Evolutionary conservation across 2,888 invertebrate genomes (phyloP).

Genomic region (Nomada fabriciana): DNA sequence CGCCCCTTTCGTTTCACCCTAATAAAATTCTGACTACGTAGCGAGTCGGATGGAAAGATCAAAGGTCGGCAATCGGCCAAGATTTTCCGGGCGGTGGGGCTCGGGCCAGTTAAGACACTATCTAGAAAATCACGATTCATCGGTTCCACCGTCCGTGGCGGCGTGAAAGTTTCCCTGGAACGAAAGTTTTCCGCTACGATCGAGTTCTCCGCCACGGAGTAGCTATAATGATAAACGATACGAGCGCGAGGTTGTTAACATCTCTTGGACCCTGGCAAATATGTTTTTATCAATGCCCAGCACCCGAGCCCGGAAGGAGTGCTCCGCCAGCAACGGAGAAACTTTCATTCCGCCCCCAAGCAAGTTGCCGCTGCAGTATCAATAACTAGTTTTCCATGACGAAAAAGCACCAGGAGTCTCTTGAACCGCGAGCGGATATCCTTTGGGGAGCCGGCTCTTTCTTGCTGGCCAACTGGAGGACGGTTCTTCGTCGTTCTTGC

Average conservation of each 20-base stretch:
- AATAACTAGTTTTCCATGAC: conserved; percentile 73
- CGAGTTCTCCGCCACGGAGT: background rate
- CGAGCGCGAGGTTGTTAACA: conserved; percentile 72
- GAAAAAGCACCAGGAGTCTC: conserved; percentile 70
- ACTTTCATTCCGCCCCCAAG: conserved; percentile 45
- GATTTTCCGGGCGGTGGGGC: conserved; percentile 39
- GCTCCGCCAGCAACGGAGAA: conserved; percentile 43
- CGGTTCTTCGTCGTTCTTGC: conserved; percentile 61
- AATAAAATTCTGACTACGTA: conserved; percentile 49
- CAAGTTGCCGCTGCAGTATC: conserved; percentile 70
- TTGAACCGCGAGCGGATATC: conserved; percentile 73
- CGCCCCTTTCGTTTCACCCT: background rate
- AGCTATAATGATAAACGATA: conserved; percentile 65
- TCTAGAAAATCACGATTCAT: conserved; percentile 67
- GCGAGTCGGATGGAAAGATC: conserved; percentile 33
- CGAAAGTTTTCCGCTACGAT: conserved; percentile 22
- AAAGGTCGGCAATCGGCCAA: conserved; percentile 61
- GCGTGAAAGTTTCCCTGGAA: conserved; percentile 31
- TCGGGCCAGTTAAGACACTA: conserved; percentile 58
- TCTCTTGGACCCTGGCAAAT: conserved; percentile 72
- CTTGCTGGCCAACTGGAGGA: conserved; percentile 56
- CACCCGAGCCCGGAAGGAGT: conserved; percentile 50
- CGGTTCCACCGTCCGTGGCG: conserved; percentile 50
- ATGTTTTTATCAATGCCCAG: conserved; percentile 75
- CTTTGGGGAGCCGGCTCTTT: conserved; percentile 57